Evolutionary conservation across 2,797 vertebrate species (phyloP).

Genomic region (Sitta carolinensis): DNA sequence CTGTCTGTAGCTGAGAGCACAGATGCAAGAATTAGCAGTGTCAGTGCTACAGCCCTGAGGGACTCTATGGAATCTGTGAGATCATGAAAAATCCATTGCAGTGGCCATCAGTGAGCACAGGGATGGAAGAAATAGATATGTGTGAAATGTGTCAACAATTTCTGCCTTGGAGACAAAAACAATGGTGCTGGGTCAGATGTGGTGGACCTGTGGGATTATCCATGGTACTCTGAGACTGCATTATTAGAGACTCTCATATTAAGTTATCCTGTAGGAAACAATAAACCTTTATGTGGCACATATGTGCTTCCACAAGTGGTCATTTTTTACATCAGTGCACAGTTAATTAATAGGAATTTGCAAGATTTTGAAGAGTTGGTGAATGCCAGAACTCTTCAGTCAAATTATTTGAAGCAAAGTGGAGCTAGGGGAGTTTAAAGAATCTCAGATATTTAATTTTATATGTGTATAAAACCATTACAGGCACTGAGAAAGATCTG

Average conservation of each 20-base stretch:
- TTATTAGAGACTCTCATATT: not conserved
- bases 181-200: not conserved
- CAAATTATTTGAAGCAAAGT: not conserved
- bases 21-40: not conserved
- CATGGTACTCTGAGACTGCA: not conserved
- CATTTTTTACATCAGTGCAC: not conserved
- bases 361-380: not conserved
- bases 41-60: not conserved
- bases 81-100: not conserved
- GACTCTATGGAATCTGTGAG: not conserved
- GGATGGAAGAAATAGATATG: not conserved
- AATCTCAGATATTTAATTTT: not conserved
- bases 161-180: not conserved
- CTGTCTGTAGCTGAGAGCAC: not conserved
- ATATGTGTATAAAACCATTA: not conserved
- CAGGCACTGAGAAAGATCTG: not conserved
- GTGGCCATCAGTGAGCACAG: not conserved
- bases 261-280: not conserved
- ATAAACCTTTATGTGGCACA: not conserved
- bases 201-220: not conserved
- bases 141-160: not conserved
- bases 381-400: not conserved
- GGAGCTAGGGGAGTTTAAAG: not conserved
- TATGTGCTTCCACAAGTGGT: not conserved
- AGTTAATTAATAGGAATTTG: not conserved